These are phyloP conservation scores for Hypercompe scribonia DNA, from an alignment of 2,888 invertebrate genomes.

Conservation along the genomic window DNA sequence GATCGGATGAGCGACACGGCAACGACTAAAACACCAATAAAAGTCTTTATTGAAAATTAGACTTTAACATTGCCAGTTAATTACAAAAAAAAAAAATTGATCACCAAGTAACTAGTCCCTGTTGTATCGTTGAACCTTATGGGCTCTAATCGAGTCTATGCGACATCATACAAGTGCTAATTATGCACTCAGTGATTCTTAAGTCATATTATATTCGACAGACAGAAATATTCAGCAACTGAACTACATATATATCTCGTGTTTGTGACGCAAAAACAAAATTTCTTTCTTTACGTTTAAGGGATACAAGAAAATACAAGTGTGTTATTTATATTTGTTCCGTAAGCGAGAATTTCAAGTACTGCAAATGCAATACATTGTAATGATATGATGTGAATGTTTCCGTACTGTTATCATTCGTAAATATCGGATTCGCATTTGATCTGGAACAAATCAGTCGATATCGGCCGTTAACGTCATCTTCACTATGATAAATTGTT, in stretches of 20 bases:
- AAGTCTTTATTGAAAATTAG: background rate
- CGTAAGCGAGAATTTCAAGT: slow-evolving; percentile 7
- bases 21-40: no score
- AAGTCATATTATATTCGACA: background rate
- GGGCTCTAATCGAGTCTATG: background rate
- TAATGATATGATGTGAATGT: slow-evolving; percentile 50
- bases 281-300: background rate
- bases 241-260: background rate
- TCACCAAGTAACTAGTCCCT: background rate
- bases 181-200: background rate
- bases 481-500: slow-evolving; percentile 71
- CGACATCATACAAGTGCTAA: background rate
- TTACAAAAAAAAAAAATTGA: no score
- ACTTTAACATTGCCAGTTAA: background rate
- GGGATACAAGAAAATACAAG: background rate
- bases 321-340: background rate
- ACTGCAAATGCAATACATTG: slow-evolving; percentile 37
- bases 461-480: slow-evolving; percentile 72
- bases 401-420: slow-evolving; percentile 59
- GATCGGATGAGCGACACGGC: no score
- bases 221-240: background rate
- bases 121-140: background rate
- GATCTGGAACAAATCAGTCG: slow-evolving; percentile 75
- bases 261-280: background rate
- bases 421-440: slow-evolving; percentile 73